Base-by-base conservation (phyloP, 2,888 invertebrate genomes). In the Bellardia pandia region DNA sequence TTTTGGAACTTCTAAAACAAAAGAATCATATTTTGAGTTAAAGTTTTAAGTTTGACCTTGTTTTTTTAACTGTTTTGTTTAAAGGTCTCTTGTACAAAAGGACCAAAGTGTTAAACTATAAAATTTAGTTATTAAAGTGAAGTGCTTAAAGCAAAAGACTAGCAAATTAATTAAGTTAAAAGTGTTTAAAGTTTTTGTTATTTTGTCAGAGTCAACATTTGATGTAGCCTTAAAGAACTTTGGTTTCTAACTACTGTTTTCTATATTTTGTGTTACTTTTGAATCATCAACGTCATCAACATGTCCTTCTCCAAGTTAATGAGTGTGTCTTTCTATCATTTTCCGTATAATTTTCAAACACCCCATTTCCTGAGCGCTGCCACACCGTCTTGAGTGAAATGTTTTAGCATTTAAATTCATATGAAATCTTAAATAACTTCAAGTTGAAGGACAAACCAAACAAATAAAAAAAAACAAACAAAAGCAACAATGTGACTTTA, bases 331-430 rank as follows among this genome's bases (percentile, higher is more conserved):
- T 77, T 62, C 37, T 76, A 83, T 71, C 48, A 83, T 79, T 82
- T 85, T 66, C 79, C 74, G 8, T 60, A 72, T 62, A 74, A 68
- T 74, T 85, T 83, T 60, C 85, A 83, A 76, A 76, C 40, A 56
- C 78, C 82, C 14, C 85, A 86, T 75, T 88, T 83, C 58, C 48
- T 85, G 58, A 85, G 83, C 9, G 86, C 88, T 68, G 88, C 88
- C 88, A 89, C 88, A 77, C 88, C 88, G 33, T 88, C 88, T 86
- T 89, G 88, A 89, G 82, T 83, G 53, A 45, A 58, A 56, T 64
- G 16, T 23, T 51, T 23, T 48, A 60, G 11, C 37, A 23, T 23
- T 9, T 8, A 51, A 40, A 37, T 45, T 13, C 23, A 48, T 68
- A 23, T 56, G 51, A 62, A 64, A 42, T 8, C 51, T 83, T 64